A percentile compares a stretch with the other conserved stretches of the same genome.
phyloP scores from a whole-genome alignment of 2,888 invertebrate genomes.

The Drosophila maculinotata region DNA sequence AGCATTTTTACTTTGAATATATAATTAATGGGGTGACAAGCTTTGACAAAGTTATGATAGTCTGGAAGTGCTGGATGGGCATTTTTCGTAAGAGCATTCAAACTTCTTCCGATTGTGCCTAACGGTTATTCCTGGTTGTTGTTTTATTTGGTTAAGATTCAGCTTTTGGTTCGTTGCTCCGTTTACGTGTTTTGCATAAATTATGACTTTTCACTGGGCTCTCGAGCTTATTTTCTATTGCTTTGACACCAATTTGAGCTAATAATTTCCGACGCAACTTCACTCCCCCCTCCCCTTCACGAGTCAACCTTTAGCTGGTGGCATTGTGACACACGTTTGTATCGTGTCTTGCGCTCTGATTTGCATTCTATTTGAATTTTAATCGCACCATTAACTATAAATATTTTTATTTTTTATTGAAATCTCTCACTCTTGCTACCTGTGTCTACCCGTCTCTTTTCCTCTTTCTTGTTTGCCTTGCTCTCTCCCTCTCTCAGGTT shows the following conservation, averaged over 20 bases:
- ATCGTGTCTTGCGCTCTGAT: constrained; percentile 62
- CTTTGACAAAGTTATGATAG: too few relatives aligned
- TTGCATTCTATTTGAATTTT: constrained; percentile 79
- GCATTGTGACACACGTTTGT: constrained; percentile 14
- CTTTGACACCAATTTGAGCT: constrained; percentile 76
- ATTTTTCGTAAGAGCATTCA: constrained; percentile 9
- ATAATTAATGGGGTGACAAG: too few relatives aligned
- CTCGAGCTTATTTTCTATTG: constrained; percentile 59
- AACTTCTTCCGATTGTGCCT: background rate
- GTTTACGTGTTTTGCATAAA: constrained; percentile 76
- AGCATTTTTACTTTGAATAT: too few relatives aligned
- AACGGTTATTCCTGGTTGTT: constrained; percentile 16
- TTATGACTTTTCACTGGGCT: constrained; percentile 58
- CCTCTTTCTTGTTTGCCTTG: constrained; percentile 2
- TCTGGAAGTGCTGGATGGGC: too few relatives aligned
- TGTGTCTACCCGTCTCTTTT: background rate
- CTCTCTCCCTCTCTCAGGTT: constrained; percentile 20
- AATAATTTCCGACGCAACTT: constrained; percentile 68
- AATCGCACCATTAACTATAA: constrained; percentile 73
- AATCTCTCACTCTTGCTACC: constrained; percentile 5
- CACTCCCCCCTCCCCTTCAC: background rate
- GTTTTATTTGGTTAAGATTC: constrained; percentile 23
- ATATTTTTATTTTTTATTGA: constrained; percentile 67
- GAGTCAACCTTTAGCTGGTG: background rate
- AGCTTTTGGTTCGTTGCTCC: constrained; percentile 68